Conservation (phyloP, 2,888 invertebrate species). For the Lamellibrachia satsuma region DNA sequence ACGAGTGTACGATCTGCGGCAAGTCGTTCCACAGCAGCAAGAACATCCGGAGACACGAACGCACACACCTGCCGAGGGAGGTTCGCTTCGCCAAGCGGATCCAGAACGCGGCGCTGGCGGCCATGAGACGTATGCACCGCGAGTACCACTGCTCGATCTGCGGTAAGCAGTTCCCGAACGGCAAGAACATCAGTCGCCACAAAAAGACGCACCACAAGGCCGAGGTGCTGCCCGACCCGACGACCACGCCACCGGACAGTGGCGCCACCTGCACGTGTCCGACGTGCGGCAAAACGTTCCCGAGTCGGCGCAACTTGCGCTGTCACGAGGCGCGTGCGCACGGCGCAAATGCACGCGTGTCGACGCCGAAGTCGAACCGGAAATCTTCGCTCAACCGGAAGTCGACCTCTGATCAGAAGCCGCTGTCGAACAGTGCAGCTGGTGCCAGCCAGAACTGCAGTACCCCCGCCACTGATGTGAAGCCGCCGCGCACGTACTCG, state of each 20-base stretch:
- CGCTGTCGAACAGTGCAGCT: neutral
- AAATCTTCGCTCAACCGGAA: neutral
- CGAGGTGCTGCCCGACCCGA: neutral
- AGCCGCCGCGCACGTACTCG: constrained; percentile 5
- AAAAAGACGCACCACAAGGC: constrained; percentile 19
- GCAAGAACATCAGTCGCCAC: constrained; percentile 25
- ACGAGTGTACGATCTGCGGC: neutral
- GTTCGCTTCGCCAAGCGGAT: neutral
- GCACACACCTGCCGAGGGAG: constrained; percentile 10
- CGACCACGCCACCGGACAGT: neutral
- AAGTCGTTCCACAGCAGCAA: neutral
- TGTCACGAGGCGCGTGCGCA: constrained; percentile 22
- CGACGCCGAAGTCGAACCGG: neutral
- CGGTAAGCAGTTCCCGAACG: constrained; percentile 25
- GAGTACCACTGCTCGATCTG: constrained; percentile 21
- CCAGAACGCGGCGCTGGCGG: neutral
- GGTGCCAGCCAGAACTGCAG: neutral
- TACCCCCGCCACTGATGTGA: neutral
- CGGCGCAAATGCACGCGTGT: neutral
- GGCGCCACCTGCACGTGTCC: constrained; percentile 14
- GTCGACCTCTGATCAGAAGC: neutral
- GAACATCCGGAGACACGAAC: neutral
- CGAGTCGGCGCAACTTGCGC: constrained; percentile 13
- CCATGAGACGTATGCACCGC: neutral
- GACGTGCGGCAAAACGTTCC: constrained; percentile 18